Percentiles rank a stretch among this genome's conserved stretches.
These are phyloP conservation scores for Dunckerocampus dactyliophorus DNA, from an alignment of 2,113 vertebrate genomes.

Conservation along the genomic window DNA sequence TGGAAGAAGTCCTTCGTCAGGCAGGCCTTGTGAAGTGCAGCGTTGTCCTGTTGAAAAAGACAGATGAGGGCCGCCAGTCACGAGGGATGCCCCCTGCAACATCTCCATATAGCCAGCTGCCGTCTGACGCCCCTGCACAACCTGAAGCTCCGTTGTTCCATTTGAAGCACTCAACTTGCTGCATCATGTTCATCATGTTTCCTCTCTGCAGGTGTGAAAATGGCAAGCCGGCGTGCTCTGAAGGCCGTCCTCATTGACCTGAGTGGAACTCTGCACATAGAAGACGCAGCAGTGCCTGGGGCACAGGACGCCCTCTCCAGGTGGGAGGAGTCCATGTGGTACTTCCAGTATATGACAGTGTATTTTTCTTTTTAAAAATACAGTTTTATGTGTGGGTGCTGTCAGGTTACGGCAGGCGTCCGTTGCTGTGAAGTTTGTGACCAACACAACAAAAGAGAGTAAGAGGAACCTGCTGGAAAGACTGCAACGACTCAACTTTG, in stretches of 20 bases:
- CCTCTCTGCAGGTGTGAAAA: conserved; percentile 49
- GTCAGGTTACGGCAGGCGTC: conserved; percentile 79
- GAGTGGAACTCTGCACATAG: conserved; percentile 90
- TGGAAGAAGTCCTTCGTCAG: too few relatives aligned
- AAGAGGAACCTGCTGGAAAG: conserved; percentile 82
- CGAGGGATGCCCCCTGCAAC: too few relatives aligned
- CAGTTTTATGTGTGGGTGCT: background rate
- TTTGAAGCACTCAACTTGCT: too few relatives aligned
- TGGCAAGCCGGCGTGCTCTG: conserved; percentile 79
- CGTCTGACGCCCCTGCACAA: too few relatives aligned
- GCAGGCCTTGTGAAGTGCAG: too few relatives aligned
- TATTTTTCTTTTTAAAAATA: background rate
- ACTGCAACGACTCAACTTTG: conserved; percentile 79
- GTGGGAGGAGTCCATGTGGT: conserved; percentile 58
- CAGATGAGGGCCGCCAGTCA: too few relatives aligned
- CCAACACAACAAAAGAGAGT: conserved; percentile 95
- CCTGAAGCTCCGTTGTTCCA: too few relatives aligned
- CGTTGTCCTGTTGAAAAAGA: too few relatives aligned
- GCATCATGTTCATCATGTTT: too few relatives aligned
- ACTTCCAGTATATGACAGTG: background rate
- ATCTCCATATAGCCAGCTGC: too few relatives aligned
- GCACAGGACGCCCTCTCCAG: conserved; percentile 90
- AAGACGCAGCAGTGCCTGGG: conserved; percentile 86
- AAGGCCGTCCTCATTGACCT: conserved; percentile 95
- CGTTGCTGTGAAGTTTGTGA: conserved; percentile 85